Conservation (phyloP, 2,113 vertebrate species). For the Cheilinus undulatus region DNA sequence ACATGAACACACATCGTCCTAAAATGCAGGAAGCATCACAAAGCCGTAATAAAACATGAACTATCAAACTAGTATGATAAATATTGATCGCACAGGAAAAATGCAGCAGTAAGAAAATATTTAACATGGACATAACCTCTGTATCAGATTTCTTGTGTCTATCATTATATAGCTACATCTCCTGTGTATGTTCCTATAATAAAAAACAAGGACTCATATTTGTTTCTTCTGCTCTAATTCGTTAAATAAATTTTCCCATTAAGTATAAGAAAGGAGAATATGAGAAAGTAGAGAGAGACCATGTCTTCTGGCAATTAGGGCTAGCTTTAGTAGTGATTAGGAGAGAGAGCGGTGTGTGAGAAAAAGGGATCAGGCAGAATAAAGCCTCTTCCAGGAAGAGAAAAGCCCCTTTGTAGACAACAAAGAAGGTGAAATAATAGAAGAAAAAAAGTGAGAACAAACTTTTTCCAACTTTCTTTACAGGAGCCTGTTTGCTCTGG, state of each 20-base stretch:
- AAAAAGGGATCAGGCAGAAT: constrained; percentile 60
- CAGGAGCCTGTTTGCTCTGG: background rate
- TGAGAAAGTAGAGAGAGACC: constrained; percentile 17
- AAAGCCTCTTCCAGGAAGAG: constrained; percentile 51
- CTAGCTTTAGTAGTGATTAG: constrained; percentile 75
- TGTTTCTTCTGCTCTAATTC: constrained; percentile 78
- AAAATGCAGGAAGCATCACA: background rate
- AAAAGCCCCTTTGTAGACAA: constrained; percentile 46
- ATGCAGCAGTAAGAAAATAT: background rate
- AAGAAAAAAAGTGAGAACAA: constrained; percentile 47
- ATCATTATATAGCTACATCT: background rate
- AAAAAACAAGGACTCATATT: constrained; percentile 55
- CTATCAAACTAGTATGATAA: background rate
- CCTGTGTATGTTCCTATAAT: constrained; percentile 64
- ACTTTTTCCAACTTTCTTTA: constrained; percentile 32
- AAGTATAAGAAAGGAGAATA: constrained; percentile 9
- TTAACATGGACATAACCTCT: background rate
- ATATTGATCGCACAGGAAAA: background rate
- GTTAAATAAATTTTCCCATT: constrained; percentile 71
- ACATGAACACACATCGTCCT: background rate
- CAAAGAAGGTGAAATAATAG: constrained; percentile 32
- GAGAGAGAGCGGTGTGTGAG: constrained; percentile 37
- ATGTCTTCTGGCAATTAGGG: constrained; percentile 66
- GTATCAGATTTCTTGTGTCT: background rate
- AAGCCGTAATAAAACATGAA: background rate